These are phyloP conservation scores for Cheilosia vernalis DNA, from an alignment of 2,888 invertebrate species.

Conservation along the genomic window DNA sequence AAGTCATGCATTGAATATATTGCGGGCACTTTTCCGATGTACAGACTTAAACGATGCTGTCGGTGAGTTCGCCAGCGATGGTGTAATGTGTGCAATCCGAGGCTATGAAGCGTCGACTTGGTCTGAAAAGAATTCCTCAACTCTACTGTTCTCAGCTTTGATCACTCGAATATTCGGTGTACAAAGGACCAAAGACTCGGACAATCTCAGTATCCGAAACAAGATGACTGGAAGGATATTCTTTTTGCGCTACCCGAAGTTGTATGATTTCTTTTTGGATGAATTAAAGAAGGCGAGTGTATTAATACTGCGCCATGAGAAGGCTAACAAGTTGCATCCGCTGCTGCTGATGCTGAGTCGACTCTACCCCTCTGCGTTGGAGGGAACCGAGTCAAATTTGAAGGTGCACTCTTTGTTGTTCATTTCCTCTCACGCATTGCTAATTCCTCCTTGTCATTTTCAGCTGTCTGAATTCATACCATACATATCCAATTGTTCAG, in stretches of 20 bases:
- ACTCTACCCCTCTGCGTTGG: constrained; percentile 89
- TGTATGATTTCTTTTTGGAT: constrained; percentile 85
- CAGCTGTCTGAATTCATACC: constrained; percentile 88
- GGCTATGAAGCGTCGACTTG: constrained; percentile 91
- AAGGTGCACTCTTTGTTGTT: constrained; percentile 84
- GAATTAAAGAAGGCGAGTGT: constrained; percentile 81
- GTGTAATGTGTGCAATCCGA: constrained; percentile 88
- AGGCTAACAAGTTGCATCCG: constrained; percentile 87
- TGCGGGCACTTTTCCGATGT: constrained; percentile 91
- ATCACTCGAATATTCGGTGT: constrained; percentile 95
- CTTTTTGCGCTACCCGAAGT: constrained; percentile 87
- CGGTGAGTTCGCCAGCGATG: constrained; percentile 87
- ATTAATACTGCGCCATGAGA: constrained; percentile 79
- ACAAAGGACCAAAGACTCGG: constrained; percentile 85
- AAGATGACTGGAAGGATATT: constrained; percentile 91
- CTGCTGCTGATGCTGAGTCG: constrained; percentile 90
- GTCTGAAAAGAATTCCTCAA: constrained; percentile 94
- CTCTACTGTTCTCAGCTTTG: constrained; percentile 92
- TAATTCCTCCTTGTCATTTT: constrained; percentile 77
- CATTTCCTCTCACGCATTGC: background rate
- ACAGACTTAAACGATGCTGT: constrained; percentile 90
- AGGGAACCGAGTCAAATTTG: constrained; percentile 88
- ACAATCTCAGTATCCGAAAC: constrained; percentile 86
- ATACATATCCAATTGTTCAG: constrained; percentile 86
- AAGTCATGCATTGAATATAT: constrained; percentile 93